Evolutionary conservation across 2,797 vertebrate genomes (phyloP).

Genomic region (Corythornis leucogaster): DNA sequence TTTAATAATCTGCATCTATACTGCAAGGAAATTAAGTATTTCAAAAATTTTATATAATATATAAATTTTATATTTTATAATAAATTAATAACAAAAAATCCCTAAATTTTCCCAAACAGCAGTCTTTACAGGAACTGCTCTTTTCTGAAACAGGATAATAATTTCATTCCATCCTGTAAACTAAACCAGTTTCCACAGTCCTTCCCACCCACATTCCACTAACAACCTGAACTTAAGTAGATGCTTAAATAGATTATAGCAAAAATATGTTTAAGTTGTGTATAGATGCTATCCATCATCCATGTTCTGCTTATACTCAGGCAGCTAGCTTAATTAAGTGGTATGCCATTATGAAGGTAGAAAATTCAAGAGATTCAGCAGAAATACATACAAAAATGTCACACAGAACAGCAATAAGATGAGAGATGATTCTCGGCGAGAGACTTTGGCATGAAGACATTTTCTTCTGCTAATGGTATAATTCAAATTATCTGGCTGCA

Average conservation of each 20-base stretch:
- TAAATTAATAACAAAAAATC: background rate
- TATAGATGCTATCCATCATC: background rate
- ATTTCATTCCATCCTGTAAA: background rate
- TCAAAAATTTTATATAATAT: background rate
- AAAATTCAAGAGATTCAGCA: background rate
- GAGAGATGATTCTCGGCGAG: background rate
- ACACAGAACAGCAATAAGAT: background rate
- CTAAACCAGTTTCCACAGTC: background rate
- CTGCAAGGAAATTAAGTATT: background rate
- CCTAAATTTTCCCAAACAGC: background rate
- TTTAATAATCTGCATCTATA: no score
- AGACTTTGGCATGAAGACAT: conserved; percentile 1
- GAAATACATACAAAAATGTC: background rate
- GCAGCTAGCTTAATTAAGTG: background rate
- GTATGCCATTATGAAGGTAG: background rate
- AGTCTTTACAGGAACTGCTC: background rate
- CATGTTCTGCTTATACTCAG: background rate
- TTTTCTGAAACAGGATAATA: background rate
- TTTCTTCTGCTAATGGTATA: background rate
- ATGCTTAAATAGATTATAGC: background rate
- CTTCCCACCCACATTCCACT: background rate
- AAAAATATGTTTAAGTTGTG: background rate
- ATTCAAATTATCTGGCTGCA: conserved; percentile 34
- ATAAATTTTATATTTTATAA: no score
- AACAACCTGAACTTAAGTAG: background rate